phyloP scores from a whole-genome alignment of 2,797 vertebrate genomes.

The Eulemur coronatus region DNA sequence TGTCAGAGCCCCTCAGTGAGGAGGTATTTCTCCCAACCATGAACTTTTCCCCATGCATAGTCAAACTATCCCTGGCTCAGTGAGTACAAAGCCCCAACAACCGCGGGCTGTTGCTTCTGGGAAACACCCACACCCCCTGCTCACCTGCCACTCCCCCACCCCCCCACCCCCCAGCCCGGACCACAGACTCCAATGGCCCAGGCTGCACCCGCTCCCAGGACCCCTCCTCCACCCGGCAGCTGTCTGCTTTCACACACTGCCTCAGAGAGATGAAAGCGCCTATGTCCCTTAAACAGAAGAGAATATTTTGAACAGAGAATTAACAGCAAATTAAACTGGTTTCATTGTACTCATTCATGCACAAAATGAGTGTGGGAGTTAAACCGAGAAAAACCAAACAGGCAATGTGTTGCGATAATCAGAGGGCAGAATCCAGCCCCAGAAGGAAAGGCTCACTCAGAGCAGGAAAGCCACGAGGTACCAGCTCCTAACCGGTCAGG shows the following conservation, averaged over 20 bases:
- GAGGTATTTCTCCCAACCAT: background rate
- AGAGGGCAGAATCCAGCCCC: slow-evolving; percentile 51
- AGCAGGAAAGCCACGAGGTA: background rate
- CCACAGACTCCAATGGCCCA: background rate
- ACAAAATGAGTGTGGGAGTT: slow-evolving; percentile 77
- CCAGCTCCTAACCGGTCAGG: background rate
- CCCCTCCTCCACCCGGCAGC: background rate
- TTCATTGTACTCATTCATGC: slow-evolving; percentile 75
- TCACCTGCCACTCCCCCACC: background rate
- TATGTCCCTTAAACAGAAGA: slow-evolving; percentile 67
- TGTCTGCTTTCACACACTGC: slow-evolving; percentile 34
- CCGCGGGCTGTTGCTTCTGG: background rate
- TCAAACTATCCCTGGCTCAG: background rate
- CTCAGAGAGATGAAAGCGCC: slow-evolving; percentile 48
- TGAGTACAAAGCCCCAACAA: background rate
- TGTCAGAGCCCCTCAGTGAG: rapidly evolving
- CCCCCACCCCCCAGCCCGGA: too few species aligned
- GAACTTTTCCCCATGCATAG: background rate
- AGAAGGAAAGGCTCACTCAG: background rate
- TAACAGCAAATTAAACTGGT: slow-evolving; percentile 78
- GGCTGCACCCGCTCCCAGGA: background rate
- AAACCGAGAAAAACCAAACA: slow-evolving; percentile 68
- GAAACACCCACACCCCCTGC: background rate
- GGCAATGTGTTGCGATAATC: slow-evolving; percentile 36
- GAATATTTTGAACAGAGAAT: slow-evolving; percentile 77